These are phyloP conservation scores for Minunthozetes semirufus DNA, from an alignment of 2,888 invertebrate species.

Conservation along the genomic window DNA sequence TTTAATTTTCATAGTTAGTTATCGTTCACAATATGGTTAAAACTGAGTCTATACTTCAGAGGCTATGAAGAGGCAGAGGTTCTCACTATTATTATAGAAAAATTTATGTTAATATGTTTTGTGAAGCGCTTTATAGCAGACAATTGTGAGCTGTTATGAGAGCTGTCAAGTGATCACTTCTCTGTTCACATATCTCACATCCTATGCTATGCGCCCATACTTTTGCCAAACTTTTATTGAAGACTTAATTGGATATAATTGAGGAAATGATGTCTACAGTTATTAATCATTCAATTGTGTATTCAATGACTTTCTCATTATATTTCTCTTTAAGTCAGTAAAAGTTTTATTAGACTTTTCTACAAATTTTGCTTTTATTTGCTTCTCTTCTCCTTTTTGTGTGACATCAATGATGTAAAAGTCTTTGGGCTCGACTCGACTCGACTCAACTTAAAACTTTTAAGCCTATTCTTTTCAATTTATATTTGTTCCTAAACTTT, in stretches of 20 bases:
- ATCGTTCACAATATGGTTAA: too few relatives aligned
- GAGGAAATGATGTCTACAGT: constrained; percentile 6
- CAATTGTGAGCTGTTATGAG: background rate
- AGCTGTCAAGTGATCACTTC: constrained; percentile 13
- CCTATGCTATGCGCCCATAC: background rate
- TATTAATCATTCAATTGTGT: background rate
- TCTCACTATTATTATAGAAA: background rate
- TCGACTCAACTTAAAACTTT: too few relatives aligned
- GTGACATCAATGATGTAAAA: too few relatives aligned
- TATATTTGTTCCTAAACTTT: too few relatives aligned
- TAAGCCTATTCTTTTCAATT: too few relatives aligned
- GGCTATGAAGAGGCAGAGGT: too few relatives aligned
- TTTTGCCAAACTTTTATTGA: constrained; percentile 6
- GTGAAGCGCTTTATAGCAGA: background rate
- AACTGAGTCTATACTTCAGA: too few relatives aligned
- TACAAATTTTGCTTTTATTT: background rate
- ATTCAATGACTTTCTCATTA: background rate
- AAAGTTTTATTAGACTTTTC: too few relatives aligned
- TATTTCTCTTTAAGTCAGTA: background rate
- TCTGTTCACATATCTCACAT: background rate
- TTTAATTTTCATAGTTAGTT: too few relatives aligned
- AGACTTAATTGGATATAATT: constrained; percentile 6
- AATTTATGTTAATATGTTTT: background rate
- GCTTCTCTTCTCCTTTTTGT: background rate
- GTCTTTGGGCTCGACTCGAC: too few relatives aligned